Percentiles rank a stretch among this genome's conserved stretches.
These are phyloP conservation scores for Aratinga solstitialis DNA, from an alignment of 2,797 vertebrate species.

Conservation along the genomic window DNA sequence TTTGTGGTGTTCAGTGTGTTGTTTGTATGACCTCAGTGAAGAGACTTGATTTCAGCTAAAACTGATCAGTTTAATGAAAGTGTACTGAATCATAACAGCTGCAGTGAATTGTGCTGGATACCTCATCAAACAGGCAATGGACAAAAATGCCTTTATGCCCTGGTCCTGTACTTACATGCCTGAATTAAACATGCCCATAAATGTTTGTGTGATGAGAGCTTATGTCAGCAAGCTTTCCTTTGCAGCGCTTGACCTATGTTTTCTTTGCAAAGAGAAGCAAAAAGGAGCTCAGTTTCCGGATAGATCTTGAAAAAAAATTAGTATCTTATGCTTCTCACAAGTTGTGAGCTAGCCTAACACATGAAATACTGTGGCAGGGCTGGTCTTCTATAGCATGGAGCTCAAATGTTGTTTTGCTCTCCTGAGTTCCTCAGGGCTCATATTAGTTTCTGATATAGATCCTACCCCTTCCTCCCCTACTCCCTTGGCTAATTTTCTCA, in stretches of 20 bases:
- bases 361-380: not conserved
- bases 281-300: not conserved
- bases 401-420: not conserved
- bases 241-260: not conserved
- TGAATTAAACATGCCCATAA: not conserved
- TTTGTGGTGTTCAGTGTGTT: not conserved
- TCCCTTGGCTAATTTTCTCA: not conserved
- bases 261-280: not conserved
- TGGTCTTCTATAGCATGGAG: not conserved
- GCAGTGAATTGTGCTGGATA: not conserved
- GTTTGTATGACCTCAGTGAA: not conserved
- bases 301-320: not conserved
- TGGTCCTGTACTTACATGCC: not conserved
- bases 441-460: not conserved
- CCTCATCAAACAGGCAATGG: not conserved
- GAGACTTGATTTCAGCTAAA: not conserved
- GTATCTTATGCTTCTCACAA: not conserved
- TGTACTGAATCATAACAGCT: not conserved
- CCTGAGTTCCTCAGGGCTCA: not conserved
- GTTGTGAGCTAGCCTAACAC: not conserved
- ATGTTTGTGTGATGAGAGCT: not conserved
- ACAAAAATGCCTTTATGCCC: constrained; percentile 13
- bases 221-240: not conserved
- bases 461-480: not conserved
- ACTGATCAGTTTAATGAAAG: not conserved